Evolutionary conservation across 2,113 vertebrate species (phyloP).

Genomic region (Chitala chitala): DNA sequence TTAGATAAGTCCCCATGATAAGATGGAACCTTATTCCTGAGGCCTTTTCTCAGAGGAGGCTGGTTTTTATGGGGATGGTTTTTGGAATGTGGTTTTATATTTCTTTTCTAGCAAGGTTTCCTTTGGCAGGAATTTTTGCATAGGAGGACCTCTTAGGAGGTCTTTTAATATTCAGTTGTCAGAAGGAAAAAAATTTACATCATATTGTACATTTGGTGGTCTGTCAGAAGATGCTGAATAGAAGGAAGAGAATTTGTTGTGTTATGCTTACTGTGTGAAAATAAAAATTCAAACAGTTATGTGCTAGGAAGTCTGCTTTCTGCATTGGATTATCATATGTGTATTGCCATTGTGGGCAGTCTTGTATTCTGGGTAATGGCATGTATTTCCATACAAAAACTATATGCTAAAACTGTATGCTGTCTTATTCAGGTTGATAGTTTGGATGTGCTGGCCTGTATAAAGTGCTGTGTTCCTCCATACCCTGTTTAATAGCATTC

Average conservation of each 20-base stretch:
- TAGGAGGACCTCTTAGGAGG: slow-evolving; percentile 2
- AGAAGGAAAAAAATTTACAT: background rate
- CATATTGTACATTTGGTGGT: background rate
- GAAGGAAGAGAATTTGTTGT: background rate
- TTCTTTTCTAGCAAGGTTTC: background rate
- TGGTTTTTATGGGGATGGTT: background rate
- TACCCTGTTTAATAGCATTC: too few relatives aligned
- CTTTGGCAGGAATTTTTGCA: slow-evolving; percentile 1
- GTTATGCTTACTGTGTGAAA: background rate
- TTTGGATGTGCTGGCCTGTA: too few relatives aligned
- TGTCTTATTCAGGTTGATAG: too few relatives aligned
- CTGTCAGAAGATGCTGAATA: background rate
- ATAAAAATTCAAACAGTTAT: background rate
- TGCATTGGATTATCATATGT: too few relatives aligned
- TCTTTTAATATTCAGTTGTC: slow-evolving; percentile 1
- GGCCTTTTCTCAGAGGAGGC: background rate
- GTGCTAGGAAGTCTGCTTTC: background rate
- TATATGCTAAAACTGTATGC: too few relatives aligned
- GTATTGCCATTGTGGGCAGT: too few relatives aligned
- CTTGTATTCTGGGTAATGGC: too few relatives aligned
- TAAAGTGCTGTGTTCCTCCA: too few relatives aligned
- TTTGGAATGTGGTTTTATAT: too few relatives aligned
- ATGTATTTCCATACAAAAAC: too few relatives aligned
- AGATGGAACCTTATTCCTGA: background rate
- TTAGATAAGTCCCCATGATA: too few relatives aligned